A percentile compares a stretch with the other conserved stretches of the same genome.
phyloP scores from a whole-genome alignment of 2,888 invertebrate species.

The Lochmaea capreae region DNA sequence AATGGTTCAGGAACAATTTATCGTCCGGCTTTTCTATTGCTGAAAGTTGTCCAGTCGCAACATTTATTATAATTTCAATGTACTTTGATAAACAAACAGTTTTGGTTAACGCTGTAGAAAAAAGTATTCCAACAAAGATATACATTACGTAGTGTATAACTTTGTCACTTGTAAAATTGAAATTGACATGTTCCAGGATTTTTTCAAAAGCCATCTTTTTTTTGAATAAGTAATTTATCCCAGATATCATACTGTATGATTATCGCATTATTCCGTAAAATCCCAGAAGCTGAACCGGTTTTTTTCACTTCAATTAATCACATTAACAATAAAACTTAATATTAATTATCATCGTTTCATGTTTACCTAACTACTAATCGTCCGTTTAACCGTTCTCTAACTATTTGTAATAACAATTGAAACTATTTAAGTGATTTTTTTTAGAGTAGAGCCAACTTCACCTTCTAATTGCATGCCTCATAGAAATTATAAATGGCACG shows the following conservation, averaged over 20 bases:
- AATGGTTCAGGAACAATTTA: no score
- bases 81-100: no score
- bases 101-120: no score
- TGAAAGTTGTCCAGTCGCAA: no score
- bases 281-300: constrained; percentile 25
- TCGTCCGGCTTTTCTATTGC: no score
- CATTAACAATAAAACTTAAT: not conserved
- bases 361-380: constrained; percentile 1
- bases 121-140: no score
- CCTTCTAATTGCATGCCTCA: constrained; percentile 41
- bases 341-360: not conserved
- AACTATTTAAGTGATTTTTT: constrained; percentile 12
- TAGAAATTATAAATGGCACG: constrained; percentile 37
- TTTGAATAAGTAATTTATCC: no score
- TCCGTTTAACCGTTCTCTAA: constrained; percentile 1
- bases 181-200: no score
- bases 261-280: not conserved
- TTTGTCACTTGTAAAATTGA: no score
- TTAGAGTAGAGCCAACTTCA: not conserved
- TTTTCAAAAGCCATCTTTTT: no score
- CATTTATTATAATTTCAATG: no score
- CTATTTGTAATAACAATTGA: constrained; percentile 15
- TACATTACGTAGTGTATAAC: no score
- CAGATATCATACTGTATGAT: not conserved
- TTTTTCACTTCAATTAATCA: constrained; percentile 23